Base-by-base conservation (phyloP, 2,888 invertebrate genomes). In the Cryptosula pallasiana region DNA sequence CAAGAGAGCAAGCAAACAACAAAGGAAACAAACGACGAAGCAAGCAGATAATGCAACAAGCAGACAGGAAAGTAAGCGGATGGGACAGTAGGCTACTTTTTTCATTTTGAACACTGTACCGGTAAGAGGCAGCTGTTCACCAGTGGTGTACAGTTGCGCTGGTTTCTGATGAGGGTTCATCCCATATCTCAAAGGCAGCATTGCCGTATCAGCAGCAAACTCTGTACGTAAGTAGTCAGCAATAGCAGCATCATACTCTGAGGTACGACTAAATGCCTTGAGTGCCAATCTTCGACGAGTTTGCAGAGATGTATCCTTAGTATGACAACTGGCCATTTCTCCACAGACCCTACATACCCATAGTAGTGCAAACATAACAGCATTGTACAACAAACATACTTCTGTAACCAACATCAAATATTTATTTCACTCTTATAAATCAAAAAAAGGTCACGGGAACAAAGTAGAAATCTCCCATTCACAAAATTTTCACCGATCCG, bases 91-190 rank as follows among this genome's bases (percentile, higher is more conserved):
- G n/a, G n/a, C n/a, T n/a, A n/a, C n/a, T n/a, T n/a, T n/a, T n/a
- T n/a, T n/a, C n/a, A n/a, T n/a, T n/a, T n/a, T n/a, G n/a, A n/a
- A n/a, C n/a, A n/a, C n/a, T n/a, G n/a, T 75, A 89, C 89, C 88
- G 83, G 85, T 91, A 3, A 98, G 84, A 0, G 98, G 98, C 72
- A 98, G 87, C 71, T 90, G 87, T 71, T 91, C 88, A 29, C 90
- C 84, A 0, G 90, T 91, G 0, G 94, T 94, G 84, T 90, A 96
- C 3, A 97, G 87, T 81, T 95, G 95, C 0, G 96, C 96, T 0
- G 95, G 95, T 82, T 94, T 94, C 83, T 98, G 98, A 83, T 98
- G 98, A 0, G 98, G 98, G 86, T 98, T 98, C 94, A 96, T 96
- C 77, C 88, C 98, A 85, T 99, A 98, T 79, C 96, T 89, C 69